Evolutionary conservation across 92 coral and sea anemone species (phyloP), one percentile per base, ranked within the genome.

Genomic region (Siderastrea siderea): DNA sequence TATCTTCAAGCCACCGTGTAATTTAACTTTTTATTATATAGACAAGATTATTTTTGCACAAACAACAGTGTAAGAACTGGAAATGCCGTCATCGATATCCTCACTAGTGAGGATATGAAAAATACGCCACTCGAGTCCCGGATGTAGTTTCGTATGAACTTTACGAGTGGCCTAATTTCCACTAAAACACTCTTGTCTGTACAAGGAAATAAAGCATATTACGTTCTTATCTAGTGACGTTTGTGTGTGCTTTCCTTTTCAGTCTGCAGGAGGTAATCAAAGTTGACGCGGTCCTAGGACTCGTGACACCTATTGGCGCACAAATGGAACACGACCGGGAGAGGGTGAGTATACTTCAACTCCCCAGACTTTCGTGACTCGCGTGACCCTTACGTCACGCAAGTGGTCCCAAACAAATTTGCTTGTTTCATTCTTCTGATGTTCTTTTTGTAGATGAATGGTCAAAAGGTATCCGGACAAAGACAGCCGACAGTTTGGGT

Each of bases 251-350:
- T 4, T 58, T 68, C 38, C 26, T 74, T 87, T 26, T 53, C 74
- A 93, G 95, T 58, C 91, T 94, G 2, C 88, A 90, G 62, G 94
- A 93, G 53, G 92, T 93, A 14, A 86, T 93, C 79, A 88, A 86
- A 61, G 94, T 97, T 10, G 93, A 97, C 54, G 92, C 96, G 12
- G 96, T 97, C 7, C 92, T 95, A 54, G 96, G 95, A 50, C 93
- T 97, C 96, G 95, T 91, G 47, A 92, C 98, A 38, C 98, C 99
- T 51, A 92, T 97, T 60, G 98, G 98, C 2, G 72, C 89, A 66
- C 98, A 97, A 88, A 97, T 97, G 99, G 94, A 89, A 53, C 83
- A 90, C 77, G 98, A 97, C 88, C 89, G 96, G 86, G 96, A 89
- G 73, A 89, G 95, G 92, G 98, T 95, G 68, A 55, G 93, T 89